These are phyloP conservation scores for Ectemnius cavifrons DNA, from an alignment of 2,888 invertebrate genomes.

Conservation along the genomic window DNA sequence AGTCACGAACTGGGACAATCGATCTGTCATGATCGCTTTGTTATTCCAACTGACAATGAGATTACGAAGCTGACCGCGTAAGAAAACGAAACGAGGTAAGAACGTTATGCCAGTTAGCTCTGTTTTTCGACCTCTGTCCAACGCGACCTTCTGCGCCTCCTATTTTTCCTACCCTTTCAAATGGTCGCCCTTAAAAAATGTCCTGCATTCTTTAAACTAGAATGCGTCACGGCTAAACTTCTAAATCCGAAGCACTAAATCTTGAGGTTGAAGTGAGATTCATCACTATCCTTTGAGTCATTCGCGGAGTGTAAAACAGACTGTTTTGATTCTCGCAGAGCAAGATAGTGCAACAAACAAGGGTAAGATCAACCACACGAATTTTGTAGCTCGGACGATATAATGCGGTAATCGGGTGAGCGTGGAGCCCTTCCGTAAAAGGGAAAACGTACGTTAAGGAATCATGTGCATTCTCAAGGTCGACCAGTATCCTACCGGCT, in stretches of 20 bases:
- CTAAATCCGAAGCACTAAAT: too few species aligned
- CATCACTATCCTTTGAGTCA: too few species aligned
- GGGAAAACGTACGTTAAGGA: constrained; percentile 68
- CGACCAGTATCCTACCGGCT: constrained; percentile 70
- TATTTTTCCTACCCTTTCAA: not conserved
- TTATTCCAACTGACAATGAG: constrained; percentile 28
- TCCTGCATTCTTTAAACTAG: too few species aligned
- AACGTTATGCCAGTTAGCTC: not conserved
- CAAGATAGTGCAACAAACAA: too few species aligned
- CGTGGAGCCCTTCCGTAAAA: constrained; percentile 67
- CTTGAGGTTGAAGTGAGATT: too few species aligned
- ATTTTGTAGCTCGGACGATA: constrained; percentile 46
- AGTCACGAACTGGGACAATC: constrained; percentile 31
- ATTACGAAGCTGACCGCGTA: constrained; percentile 37
- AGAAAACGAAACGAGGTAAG: constrained; percentile 12
- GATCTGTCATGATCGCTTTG: constrained; percentile 39
- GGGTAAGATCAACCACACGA: constrained; percentile 24
- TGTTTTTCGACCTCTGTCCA: not conserved
- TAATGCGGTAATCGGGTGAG: constrained; percentile 60
- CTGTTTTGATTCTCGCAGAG: too few species aligned
- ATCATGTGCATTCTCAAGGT: constrained; percentile 75
- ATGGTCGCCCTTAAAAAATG: not conserved
- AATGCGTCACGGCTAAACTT: too few species aligned
- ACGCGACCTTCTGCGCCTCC: constrained; percentile 1
- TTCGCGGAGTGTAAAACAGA: too few species aligned